Conservation (phyloP, 2,113 vertebrate genomes). For the Osmerus mordax region DNA sequence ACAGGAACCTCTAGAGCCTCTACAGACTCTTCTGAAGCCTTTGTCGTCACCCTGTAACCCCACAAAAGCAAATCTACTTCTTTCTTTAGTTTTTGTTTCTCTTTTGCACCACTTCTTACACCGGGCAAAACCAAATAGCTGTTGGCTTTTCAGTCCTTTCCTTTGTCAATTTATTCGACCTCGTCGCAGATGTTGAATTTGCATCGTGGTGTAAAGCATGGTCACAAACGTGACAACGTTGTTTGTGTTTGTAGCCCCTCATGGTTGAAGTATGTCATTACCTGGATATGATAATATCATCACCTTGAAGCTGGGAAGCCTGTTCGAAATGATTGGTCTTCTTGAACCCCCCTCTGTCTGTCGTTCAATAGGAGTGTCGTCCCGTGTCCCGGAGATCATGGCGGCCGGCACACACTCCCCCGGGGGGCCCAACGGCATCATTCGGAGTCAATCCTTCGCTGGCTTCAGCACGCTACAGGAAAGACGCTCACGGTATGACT, state of each 20-base stretch:
- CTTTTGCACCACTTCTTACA: too few species aligned
- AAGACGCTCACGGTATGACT: slow-evolving; percentile 84
- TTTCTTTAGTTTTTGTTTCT: background rate
- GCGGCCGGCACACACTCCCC: slow-evolving; percentile 90
- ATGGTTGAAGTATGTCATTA: too few species aligned
- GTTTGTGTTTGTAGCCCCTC: too few species aligned
- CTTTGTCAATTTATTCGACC: too few species aligned
- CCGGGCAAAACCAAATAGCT: too few species aligned
- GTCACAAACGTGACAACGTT: too few species aligned
- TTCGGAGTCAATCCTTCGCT: slow-evolving; percentile 95
- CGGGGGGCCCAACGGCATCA: slow-evolving; percentile 96
- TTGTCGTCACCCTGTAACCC: background rate
- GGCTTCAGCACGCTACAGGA: slow-evolving; percentile 97
- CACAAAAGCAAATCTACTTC: background rate
- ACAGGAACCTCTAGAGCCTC: background rate
- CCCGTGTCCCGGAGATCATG: slow-evolving; percentile 90
- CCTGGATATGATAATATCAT: too few species aligned
- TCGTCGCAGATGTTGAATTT: too few species aligned
- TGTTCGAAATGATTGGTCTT: too few species aligned
- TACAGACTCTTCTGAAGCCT: background rate
- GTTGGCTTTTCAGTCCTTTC: too few species aligned
- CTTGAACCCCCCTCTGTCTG: slow-evolving; percentile 6
- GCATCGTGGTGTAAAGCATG: too few species aligned
- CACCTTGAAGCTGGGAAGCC: too few species aligned
- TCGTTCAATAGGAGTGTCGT: slow-evolving; percentile 81